Conservation (phyloP, 1,140 invertebrate species). For the Papilio machaon region DNA sequence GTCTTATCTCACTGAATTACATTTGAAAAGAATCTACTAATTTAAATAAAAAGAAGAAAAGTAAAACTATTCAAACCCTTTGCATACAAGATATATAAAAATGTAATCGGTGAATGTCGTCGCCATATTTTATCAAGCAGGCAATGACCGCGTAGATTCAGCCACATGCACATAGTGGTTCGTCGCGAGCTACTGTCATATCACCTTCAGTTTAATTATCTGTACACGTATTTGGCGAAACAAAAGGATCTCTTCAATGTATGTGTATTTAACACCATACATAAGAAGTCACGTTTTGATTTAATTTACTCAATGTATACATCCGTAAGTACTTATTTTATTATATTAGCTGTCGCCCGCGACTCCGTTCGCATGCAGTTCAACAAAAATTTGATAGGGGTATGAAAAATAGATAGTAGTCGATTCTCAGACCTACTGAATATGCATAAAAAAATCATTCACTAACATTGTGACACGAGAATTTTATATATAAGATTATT, state of each 20-base stretch:
- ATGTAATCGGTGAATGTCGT: slow-evolving; percentile 29
- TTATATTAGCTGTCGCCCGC: neutral
- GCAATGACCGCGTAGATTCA: slow-evolving; percentile 33
- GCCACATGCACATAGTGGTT: slow-evolving; percentile 25
- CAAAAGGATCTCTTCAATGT: slow-evolving; percentile 8
- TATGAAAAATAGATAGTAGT: too few relatives aligned
- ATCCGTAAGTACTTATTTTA: neutral
- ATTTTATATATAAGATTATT: neutral
- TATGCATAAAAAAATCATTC: too few relatives aligned
- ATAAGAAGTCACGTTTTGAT: slow-evolving; percentile 1
- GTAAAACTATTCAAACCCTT: neutral
- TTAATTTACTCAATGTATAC: neutral
- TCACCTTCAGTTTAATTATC: slow-evolving; percentile 35
- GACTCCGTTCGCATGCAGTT: too few relatives aligned
- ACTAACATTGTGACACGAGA: too few relatives aligned
- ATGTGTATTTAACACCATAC: slow-evolving; percentile 2
- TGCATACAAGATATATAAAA: neutral
- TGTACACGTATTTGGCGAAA: slow-evolving; percentile 25
- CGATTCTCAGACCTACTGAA: too few relatives aligned
- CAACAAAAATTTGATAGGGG: too few relatives aligned
- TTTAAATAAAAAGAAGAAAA: neutral
- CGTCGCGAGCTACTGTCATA: slow-evolving; percentile 30
- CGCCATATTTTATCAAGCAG: slow-evolving; percentile 32
- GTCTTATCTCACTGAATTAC: too few relatives aligned
- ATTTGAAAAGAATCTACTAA: too few relatives aligned